phyloP scores from a whole-genome alignment of 2,888 invertebrate species.

The Eugnorisma glareosa region DNA sequence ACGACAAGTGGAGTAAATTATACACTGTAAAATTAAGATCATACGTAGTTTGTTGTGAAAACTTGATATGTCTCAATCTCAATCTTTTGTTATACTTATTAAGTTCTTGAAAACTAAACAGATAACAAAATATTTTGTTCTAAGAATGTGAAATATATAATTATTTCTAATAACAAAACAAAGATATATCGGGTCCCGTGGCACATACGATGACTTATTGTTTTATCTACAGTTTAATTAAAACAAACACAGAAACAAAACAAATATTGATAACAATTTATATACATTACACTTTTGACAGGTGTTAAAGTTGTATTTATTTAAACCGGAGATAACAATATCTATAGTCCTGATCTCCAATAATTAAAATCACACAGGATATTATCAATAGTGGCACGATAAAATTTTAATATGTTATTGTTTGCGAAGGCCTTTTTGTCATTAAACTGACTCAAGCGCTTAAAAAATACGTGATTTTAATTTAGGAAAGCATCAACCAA shows the following conservation, averaged over 20 bases:
- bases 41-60: background rate
- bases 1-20: conserved; percentile 4
- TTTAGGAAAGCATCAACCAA: conserved; percentile 9
- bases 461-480: conserved; percentile 48
- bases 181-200: background rate
- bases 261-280: conserved; percentile 45
- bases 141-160: background rate
- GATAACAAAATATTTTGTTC: background rate
- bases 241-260: conserved; percentile 38
- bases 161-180: conserved; percentile 3
- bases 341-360: conserved; percentile 9
- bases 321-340: conserved; percentile 52
- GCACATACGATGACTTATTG: conserved; percentile 10
- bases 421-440: background rate
- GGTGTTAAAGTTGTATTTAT: conserved; percentile 38
- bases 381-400: conserved; percentile 1
- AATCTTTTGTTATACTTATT: background rate
- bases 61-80: conserved; percentile 19
- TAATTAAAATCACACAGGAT: conserved; percentile 54
- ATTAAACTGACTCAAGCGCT: background rate
- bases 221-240: conserved; percentile 57
- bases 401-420: conserved; percentile 7
- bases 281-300: conserved; percentile 16
- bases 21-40: conserved; percentile 16
- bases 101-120: conserved; percentile 13